phyloP scores from a whole-genome alignment of 2,113 vertebrate species.

The Dolichotis patagonum region DNA sequence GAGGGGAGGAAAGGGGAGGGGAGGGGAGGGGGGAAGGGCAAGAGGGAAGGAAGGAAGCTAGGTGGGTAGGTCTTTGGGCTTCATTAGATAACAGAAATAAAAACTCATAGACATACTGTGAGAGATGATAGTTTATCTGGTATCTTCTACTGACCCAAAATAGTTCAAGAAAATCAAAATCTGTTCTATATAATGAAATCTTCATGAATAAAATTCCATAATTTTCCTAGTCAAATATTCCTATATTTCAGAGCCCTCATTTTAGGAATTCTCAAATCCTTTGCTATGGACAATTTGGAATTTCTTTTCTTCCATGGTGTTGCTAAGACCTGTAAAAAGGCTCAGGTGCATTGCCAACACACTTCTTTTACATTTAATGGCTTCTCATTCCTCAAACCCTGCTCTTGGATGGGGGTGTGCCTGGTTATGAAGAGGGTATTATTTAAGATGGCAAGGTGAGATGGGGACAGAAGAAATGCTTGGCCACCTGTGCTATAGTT shows the following conservation, averaged over 20 bases:
- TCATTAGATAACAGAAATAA: conserved; percentile 36
- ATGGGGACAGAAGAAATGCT: conserved; percentile 25
- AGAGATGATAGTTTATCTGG: background rate
- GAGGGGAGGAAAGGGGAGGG: accelerated
- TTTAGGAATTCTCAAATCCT: conserved; percentile 37
- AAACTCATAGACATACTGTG: background rate
- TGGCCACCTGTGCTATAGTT: background rate
- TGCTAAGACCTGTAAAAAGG: background rate
- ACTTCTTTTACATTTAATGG: conserved; percentile 41
- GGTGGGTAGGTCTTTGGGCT: background rate
- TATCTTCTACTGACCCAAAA: background rate
- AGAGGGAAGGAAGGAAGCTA: background rate
- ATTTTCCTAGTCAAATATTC: background rate
- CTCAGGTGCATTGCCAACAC: background rate
- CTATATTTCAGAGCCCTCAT: background rate
- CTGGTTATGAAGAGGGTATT: conserved; percentile 26
- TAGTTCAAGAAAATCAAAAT: conserved; percentile 35
- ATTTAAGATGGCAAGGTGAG: conserved; percentile 46
- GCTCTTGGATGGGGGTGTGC: background rate
- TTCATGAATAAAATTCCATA: conserved; percentile 10
- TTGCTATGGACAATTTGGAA: background rate
- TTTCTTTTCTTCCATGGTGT: background rate
- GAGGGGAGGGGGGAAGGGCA: background rate
- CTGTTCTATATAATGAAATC: conserved; percentile 8
- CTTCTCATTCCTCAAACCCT: background rate